A percentile compares a stretch with the other conserved stretches of the same genome.
These are phyloP conservation scores for Leptopilina boulardi DNA, from an alignment of 1,140 invertebrate genomes.

Conservation along the genomic window DNA sequence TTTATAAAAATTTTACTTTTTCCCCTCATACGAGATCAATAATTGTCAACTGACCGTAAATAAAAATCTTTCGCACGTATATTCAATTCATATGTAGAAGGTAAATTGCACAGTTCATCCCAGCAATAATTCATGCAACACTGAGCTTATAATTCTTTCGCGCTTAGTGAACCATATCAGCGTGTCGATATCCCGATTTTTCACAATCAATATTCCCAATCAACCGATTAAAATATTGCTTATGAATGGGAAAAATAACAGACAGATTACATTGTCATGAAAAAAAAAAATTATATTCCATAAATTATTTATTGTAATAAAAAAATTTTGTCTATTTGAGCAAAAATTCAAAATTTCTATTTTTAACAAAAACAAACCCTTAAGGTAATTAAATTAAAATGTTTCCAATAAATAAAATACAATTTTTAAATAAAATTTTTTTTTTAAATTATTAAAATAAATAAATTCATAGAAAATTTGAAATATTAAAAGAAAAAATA, in stretches of 20 bases:
- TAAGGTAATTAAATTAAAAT: too few relatives aligned
- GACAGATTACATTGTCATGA: background rate
- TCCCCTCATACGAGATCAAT: background rate
- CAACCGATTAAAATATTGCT: slow-evolving; percentile 19
- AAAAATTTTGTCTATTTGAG: too few relatives aligned
- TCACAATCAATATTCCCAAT: slow-evolving; percentile 15
- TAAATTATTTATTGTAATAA: too few relatives aligned
- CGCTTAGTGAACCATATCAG: slow-evolving; percentile 4
- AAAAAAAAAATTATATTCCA: background rate
- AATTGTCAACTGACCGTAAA: slow-evolving; percentile 31
- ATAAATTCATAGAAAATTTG: too few relatives aligned
- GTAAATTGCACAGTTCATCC: slow-evolving; percentile 19
- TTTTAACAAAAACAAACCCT: too few relatives aligned
- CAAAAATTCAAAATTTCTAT: too few relatives aligned
- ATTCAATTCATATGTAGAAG: slow-evolving; percentile 25
- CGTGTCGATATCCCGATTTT: slow-evolving; percentile 17
- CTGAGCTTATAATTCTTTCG: slow-evolving; percentile 27
- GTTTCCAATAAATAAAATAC: too few relatives aligned
- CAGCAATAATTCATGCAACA: slow-evolving; percentile 9
- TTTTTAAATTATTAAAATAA: too few relatives aligned
- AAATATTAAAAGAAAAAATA: background rate
- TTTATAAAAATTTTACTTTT: background rate
- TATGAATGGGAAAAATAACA: slow-evolving; percentile 13
- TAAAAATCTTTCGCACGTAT: slow-evolving; percentile 12
- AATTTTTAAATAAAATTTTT: too few relatives aligned